Evolutionary conservation across 2,113 vertebrate species (phyloP).

Genomic region (Ictidomys tridecemlineatus): DNA sequence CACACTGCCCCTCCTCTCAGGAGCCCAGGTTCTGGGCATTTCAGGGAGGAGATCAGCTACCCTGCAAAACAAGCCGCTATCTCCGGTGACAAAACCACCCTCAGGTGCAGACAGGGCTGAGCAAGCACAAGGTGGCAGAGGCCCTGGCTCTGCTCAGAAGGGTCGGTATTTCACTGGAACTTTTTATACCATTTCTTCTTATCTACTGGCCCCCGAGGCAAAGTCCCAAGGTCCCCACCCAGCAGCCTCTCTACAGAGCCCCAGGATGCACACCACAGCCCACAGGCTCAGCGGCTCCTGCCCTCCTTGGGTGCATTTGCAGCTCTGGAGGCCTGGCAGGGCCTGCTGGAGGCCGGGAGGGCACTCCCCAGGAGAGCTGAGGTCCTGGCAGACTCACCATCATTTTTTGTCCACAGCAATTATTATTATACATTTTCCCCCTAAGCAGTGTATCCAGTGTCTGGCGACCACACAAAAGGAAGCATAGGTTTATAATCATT

Average conservation of each 20-base stretch:
- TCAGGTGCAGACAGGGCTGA: background rate
- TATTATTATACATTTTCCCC: background rate
- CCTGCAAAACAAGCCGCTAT: background rate
- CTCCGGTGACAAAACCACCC: background rate
- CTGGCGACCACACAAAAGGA: background rate
- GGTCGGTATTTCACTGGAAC: background rate
- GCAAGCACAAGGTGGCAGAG: background rate
- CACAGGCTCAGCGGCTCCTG: background rate
- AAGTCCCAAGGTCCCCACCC: background rate
- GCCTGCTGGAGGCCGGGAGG: background rate
- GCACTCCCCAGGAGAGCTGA: background rate
- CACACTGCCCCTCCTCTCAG: rapidly evolving
- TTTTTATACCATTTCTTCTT: too few species aligned
- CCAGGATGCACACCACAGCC: too few species aligned
- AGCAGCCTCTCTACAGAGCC: too few species aligned
- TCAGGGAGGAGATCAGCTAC: background rate
- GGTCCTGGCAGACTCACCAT: background rate
- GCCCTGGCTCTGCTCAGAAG: background rate
- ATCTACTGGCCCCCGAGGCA: background rate
- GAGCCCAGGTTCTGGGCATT: background rate
- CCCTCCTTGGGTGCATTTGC: background rate
- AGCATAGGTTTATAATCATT: rapidly evolving
- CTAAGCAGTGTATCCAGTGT: background rate
- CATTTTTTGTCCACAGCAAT: background rate
- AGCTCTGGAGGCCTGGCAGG: background rate